phyloP scores from a whole-genome alignment of 2,797 vertebrate genomes.

The Kryptopterus vitreolus region DNA sequence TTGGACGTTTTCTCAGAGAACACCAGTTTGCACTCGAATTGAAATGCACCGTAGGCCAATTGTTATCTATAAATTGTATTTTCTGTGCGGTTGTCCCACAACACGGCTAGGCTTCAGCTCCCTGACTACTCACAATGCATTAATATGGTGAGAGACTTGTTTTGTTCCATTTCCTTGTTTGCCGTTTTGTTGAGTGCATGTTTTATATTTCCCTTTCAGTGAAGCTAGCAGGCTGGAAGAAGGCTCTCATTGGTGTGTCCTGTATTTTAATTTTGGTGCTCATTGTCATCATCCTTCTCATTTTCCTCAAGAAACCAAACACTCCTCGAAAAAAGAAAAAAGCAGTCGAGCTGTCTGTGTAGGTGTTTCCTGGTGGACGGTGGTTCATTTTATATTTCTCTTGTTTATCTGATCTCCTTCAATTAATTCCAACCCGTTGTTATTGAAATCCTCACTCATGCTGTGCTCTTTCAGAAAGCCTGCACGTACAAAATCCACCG shows the following conservation, averaged over 20 bases:
- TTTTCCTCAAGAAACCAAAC: conserved; percentile 60
- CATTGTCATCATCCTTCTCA: conserved; percentile 59
- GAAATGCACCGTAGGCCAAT: no score
- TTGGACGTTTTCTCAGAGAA: no score
- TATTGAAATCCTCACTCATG: conserved; percentile 5
- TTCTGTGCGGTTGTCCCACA: no score
- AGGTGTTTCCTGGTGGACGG: conserved; percentile 59
- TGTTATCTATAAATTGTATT: no score
- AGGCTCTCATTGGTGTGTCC: conserved; percentile 62
- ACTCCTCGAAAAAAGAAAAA: conserved; percentile 53
- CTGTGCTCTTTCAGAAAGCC: conserved; percentile 67
- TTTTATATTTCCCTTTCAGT: conserved; percentile 58
- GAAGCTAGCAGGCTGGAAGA: conserved; percentile 73
- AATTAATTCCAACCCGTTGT: not conserved
- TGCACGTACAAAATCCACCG: conserved; percentile 62
- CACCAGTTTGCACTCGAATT: no score
- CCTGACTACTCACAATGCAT: not conserved
- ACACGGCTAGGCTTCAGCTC: no score
- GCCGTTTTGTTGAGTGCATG: no score
- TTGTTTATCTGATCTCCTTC: not conserved
- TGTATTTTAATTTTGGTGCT: conserved; percentile 64
- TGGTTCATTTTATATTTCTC: not conserved
- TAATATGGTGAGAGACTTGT: not conserved
- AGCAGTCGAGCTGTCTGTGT: conserved; percentile 68
- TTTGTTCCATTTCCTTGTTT: no score